These are phyloP conservation scores for Drosophila mayri DNA, from an alignment of 1,140 invertebrate genomes.

Conservation along the genomic window DNA sequence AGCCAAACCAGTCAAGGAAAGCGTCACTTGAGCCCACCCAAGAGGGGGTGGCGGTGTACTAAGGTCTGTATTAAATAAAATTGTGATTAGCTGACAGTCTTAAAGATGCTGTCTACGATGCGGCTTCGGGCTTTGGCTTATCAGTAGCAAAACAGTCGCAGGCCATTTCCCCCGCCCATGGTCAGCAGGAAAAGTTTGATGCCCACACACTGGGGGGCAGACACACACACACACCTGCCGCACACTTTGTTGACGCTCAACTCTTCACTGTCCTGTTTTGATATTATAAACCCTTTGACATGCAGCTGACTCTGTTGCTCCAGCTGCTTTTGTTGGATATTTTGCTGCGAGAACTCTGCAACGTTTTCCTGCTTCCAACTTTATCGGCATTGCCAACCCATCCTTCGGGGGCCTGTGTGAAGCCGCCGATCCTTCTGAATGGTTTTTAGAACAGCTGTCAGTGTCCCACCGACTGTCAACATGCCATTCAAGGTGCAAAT, in stretches of 20 bases:
- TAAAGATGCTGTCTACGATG: slow-evolving; percentile 52
- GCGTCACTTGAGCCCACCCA: slow-evolving; percentile 42
- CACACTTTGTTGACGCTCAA: slow-evolving; percentile 66
- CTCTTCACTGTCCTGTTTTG: slow-evolving; percentile 62
- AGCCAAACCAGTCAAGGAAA: slow-evolving; percentile 32
- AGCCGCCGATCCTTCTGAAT: not conserved
- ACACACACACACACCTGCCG: slow-evolving; percentile 61
- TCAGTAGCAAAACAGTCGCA: slow-evolving; percentile 57
- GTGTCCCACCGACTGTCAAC: slow-evolving; percentile 16
- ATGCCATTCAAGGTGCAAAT: slow-evolving; percentile 15
- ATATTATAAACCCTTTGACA: slow-evolving; percentile 74
- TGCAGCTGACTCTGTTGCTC: slow-evolving; percentile 33
- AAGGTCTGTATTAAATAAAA: slow-evolving; percentile 9
- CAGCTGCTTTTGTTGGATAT: slow-evolving; percentile 13
- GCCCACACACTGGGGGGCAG: slow-evolving; percentile 17
- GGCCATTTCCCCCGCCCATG: slow-evolving; percentile 21
- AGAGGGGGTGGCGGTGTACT: not conserved
- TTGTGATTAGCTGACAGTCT: slow-evolving; percentile 61
- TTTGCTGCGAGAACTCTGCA: slow-evolving; percentile 23
- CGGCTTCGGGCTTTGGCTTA: slow-evolving; percentile 32
- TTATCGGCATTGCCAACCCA: not conserved
- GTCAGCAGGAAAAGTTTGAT: slow-evolving; percentile 65
- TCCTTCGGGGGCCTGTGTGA: not conserved
- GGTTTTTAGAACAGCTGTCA: slow-evolving; percentile 18
- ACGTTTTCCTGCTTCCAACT: slow-evolving; percentile 7